Conservation (phyloP, 1,140 invertebrate genomes). For the Nebria ingens region DNA sequence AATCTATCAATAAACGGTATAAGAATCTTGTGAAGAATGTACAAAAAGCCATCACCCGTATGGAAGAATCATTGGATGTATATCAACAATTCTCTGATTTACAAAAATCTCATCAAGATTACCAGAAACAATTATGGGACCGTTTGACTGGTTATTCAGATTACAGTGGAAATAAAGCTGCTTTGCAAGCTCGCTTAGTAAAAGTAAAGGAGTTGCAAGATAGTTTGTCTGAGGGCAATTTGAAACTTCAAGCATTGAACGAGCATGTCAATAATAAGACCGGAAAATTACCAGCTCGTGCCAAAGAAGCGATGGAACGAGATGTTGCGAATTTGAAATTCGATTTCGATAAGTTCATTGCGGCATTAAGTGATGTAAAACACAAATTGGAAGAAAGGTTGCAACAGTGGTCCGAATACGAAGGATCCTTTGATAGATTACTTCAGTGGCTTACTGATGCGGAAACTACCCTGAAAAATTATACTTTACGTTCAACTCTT, state of each 20-base stretch:
- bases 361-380: slow-evolving; percentile 61
- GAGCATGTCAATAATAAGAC: slow-evolving; percentile 57
- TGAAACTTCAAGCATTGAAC: slow-evolving; percentile 57
- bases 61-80: slow-evolving; percentile 64
- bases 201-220: slow-evolving; percentile 71
- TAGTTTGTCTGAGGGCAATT: slow-evolving; percentile 58
- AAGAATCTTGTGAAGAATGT: slow-evolving; percentile 52
- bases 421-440: slow-evolving; percentile 71
- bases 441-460: slow-evolving; percentile 76
- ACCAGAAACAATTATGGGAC: slow-evolving; percentile 81
- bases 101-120: slow-evolving; percentile 74
- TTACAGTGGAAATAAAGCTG: slow-evolving; percentile 69
- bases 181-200: slow-evolving; percentile 56
- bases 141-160: slow-evolving; percentile 64
- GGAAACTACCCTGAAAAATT: slow-evolving; percentile 80
- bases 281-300: slow-evolving; percentile 55
- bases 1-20: slow-evolving; percentile 63
- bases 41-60: slow-evolving; percentile 50
- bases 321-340: slow-evolving; percentile 63
- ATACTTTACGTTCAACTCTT: slow-evolving; percentile 67
- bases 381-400: slow-evolving; percentile 73
- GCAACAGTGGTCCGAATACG: slow-evolving; percentile 85
- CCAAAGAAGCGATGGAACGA: slow-evolving; percentile 69
- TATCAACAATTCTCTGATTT: slow-evolving; percentile 77
- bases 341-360: slow-evolving; percentile 75